A percentile compares a stretch with the other conserved stretches of the same genome.
phyloP scores from a whole-genome alignment of 2,888 invertebrate genomes.

The Dicycla oo region DNA sequence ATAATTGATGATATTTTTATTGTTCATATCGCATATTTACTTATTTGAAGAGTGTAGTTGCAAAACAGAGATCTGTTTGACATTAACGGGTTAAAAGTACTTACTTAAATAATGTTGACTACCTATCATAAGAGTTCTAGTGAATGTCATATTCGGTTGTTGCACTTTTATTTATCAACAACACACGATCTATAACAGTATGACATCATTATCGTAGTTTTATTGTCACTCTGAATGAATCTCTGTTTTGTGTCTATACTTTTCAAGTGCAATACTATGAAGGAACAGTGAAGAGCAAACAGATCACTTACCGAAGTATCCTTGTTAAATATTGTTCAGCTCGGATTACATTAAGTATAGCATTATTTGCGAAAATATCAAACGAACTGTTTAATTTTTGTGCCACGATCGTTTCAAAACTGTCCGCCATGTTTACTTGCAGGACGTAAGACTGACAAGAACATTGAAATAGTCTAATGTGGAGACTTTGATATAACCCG shows the following conservation, averaged over 20 bases:
- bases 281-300: conserved; percentile 53
- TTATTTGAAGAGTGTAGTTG: conserved; percentile 58
- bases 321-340: conserved; percentile 55
- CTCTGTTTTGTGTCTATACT: conserved; percentile 56
- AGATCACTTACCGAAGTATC: conserved; percentile 51
- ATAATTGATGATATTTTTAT: conserved; percentile 83
- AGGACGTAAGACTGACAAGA: conserved; percentile 86
- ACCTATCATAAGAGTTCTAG: conserved; percentile 30
- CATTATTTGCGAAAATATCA: conserved; percentile 63
- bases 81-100: conserved; percentile 50
- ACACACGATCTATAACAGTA: background rate
- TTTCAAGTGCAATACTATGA: conserved; percentile 53
- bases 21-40: conserved; percentile 77
- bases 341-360: conserved; percentile 64
- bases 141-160: conserved; percentile 32
- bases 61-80: conserved; percentile 52
- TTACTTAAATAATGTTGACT: conserved; percentile 40
- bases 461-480: conserved; percentile 76
- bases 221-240: conserved; percentile 39
- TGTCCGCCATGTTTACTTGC: conserved; percentile 73
- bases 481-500: conserved; percentile 73
- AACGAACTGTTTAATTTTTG: conserved; percentile 65
- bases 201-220: conserved; percentile 39
- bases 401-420: conserved; percentile 67
- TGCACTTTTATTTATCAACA: conserved; percentile 26